A percentile compares a stretch with the other conserved stretches of the same genome.
Conservation (phyloP, 37 sponge, comb jelly and placozoan genomes). For the Lycopodina hypogea region DNA sequence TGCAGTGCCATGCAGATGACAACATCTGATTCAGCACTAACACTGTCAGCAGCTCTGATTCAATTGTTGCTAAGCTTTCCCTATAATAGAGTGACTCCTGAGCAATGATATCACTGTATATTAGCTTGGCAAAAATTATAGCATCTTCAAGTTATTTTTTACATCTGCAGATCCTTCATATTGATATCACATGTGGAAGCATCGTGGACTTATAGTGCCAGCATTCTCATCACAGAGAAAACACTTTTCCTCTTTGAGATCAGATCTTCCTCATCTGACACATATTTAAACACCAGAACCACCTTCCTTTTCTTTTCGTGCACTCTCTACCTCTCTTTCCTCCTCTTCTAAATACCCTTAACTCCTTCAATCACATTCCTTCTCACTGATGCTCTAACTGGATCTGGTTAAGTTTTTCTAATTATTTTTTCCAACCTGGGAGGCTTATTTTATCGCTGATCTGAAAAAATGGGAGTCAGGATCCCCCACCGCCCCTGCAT, state of each 20-base stretch:
- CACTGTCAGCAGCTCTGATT: neutral
- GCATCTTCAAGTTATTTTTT: too few species aligned
- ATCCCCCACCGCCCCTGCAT: too few species aligned
- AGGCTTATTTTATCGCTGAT: too few species aligned
- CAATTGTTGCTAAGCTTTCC: neutral
- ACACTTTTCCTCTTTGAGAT: neutral
- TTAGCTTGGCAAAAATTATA: neutral
- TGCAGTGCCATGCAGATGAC: neutral
- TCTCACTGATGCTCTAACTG: too few species aligned
- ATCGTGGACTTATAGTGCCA: too few species aligned
- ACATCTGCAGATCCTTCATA: too few species aligned
- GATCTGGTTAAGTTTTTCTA: too few species aligned
- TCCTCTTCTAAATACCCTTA: too few species aligned
- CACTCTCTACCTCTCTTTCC: neutral
- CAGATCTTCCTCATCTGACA: neutral
- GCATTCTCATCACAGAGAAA: neutral
- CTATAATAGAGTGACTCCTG: neutral
- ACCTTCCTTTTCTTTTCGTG: neutral
- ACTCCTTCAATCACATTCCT: too few species aligned
- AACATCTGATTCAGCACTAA: neutral
- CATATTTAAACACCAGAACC: neutral
- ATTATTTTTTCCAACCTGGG: too few species aligned
- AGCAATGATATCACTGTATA: neutral
- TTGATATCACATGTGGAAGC: too few species aligned
- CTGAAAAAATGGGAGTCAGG: too few species aligned